Percentiles rank a stretch among this genome's conserved stretches.
phyloP scores from a whole-genome alignment of 1,140 invertebrate genomes.

The Drosophila ambigua region DNA sequence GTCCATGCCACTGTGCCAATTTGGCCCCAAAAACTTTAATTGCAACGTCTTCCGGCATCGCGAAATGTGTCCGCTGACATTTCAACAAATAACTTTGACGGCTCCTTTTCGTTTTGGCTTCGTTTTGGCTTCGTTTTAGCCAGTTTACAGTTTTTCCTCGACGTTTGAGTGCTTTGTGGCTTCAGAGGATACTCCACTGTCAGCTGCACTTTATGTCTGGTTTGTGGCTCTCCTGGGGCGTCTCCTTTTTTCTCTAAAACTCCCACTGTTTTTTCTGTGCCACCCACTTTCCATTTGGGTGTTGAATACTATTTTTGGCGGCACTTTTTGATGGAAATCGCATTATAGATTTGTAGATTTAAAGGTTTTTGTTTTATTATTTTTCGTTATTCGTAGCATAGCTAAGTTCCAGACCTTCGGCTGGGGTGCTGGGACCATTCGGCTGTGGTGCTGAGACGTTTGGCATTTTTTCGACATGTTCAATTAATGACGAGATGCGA shows the following conservation, averaged over 20 bases:
- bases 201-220: neutral
- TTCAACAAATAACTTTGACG: neutral
- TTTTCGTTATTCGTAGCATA: too few relatives aligned
- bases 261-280: neutral
- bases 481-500: too few relatives aligned
- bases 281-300: neutral
- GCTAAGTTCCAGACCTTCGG: too few relatives aligned
- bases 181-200: neutral
- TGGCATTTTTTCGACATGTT: too few relatives aligned
- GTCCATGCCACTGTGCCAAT: slow-evolving; percentile 16
- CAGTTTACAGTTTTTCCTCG: slow-evolving; percentile 1
- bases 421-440: too few relatives aligned
- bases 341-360: too few relatives aligned
- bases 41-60: slow-evolving; percentile 34
- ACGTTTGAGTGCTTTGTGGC: neutral
- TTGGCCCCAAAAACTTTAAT: slow-evolving; percentile 34
- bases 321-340: neutral
- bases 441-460: too few relatives aligned
- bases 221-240: neutral
- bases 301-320: neutral
- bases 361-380: too few relatives aligned
- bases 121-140: neutral
- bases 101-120: neutral
- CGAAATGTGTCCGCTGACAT: slow-evolving; percentile 1
- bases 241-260: neutral